Base-by-base conservation (phyloP, 2,888 invertebrate genomes). In the Resseliella maxima region DNA sequence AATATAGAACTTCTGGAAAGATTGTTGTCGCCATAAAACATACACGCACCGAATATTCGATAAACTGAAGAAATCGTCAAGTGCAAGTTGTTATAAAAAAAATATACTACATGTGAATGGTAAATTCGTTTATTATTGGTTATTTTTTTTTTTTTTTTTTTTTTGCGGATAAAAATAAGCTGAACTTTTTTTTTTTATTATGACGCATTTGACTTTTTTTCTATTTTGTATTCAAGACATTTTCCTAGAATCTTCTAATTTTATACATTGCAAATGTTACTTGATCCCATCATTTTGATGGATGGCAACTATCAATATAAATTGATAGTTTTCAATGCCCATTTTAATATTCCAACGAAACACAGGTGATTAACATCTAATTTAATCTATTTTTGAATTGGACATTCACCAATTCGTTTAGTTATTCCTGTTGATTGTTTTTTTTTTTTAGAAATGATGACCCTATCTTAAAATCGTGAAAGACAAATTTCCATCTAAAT, bases 1-100 rank as follows among this genome's bases (percentile, higher is more conserved):
- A 72, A 72, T 31, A 72, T 72, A 72, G 72, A 72, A 72, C 2
- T 72, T 72, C n/a, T 35, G 72, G 72, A 72, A 35, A 72, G 3
- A 59, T n/a, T 24, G 6, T 18, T 24, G 59, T 59, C 27, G 59
- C 46, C 1, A 3, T 24, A 10, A 72, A 31, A 31, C 72, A 15
- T 12, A 72, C 72, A 72, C 18, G 18, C 18, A 50, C 8, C 46
- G 46, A 50, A 8, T 15, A 41, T 12, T 8, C 41, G 41, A 12
- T 12, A 41, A 41, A 41, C 12, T 12, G 6, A 41, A 5, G 41
- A 24, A 59, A 59, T n/a, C 5, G 27, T 24, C 59, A 72, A 72
- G 12, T 72, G 72, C 18, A 72, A 72, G 24, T n/a, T 6, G 27
- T 15, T 2, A 59, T 59, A 59, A 59, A 50, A 59, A 72, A 31